Conservation (phyloP, 2,797 vertebrate genomes). For the Alfaro cultratus region DNA sequence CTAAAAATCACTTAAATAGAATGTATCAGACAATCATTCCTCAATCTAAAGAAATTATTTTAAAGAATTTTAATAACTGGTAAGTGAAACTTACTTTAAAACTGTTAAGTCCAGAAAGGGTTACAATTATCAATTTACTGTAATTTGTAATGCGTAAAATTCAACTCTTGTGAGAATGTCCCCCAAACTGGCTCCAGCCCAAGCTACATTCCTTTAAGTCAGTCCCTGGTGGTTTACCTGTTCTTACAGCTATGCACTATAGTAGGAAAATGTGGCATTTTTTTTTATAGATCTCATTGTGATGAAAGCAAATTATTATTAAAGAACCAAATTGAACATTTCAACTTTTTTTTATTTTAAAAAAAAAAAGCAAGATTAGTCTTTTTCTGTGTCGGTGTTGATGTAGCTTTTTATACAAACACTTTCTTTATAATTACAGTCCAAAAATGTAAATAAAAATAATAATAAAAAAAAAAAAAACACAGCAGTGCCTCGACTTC, state of each 20-base stretch:
- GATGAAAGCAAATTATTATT: not conserved
- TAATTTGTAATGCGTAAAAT: too few species aligned
- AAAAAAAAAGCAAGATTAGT: not conserved
- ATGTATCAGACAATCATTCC: not conserved
- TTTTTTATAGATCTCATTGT: not conserved
- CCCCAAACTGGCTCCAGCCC: too few species aligned
- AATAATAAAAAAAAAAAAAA: not conserved
- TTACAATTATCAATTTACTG: too few species aligned
- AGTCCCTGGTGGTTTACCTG: not conserved
- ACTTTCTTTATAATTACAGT: not conserved
- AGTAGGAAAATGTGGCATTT: not conserved
- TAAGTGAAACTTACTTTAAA: too few species aligned
- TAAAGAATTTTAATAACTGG: not conserved
- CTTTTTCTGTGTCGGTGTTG: not conserved
- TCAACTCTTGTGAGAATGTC: too few species aligned
- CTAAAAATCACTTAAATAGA: too few species aligned
- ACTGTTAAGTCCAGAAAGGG: too few species aligned
- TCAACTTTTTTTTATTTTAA: not conserved
- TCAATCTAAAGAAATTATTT: not conserved
- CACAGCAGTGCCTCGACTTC: not conserved
- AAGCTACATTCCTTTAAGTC: not conserved
- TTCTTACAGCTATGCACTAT: too few species aligned
- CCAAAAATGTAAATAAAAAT: not conserved
- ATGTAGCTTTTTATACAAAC: not conserved
- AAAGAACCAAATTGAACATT: not conserved